Percentiles rank a stretch among this genome's conserved stretches.
phyloP scores from a whole-genome alignment of 2,888 invertebrate genomes.

The Bembecia ichneumoniformis region DNA sequence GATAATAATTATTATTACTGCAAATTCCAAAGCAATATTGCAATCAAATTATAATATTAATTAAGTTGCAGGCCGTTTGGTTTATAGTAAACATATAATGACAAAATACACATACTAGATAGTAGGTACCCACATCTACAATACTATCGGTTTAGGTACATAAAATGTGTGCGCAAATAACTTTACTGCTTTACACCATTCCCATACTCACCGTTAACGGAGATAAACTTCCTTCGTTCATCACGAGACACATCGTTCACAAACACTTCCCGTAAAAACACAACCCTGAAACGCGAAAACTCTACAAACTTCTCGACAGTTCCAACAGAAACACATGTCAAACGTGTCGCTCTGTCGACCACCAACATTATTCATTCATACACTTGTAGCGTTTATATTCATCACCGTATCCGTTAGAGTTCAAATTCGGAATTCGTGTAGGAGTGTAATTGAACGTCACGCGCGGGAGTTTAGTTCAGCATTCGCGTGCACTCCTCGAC shows the following conservation, averaged over 20 bases:
- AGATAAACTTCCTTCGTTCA: constrained; percentile 44
- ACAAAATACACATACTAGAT: no score
- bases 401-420: constrained; percentile 31
- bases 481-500: constrained; percentile 37
- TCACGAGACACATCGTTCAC: constrained; percentile 48
- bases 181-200: not conserved
- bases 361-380: constrained; percentile 28
- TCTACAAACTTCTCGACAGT: constrained; percentile 19
- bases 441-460: constrained; percentile 36
- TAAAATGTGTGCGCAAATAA: no score
- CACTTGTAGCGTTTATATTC: constrained; percentile 31
- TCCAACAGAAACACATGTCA: constrained; percentile 1
- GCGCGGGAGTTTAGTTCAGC: constrained; percentile 11
- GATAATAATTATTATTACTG: no score
- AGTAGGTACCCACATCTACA: no score
- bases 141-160: no score
- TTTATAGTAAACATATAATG: no score
- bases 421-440: constrained; percentile 24
- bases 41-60: no score
- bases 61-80: no score
- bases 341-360: constrained; percentile 14
- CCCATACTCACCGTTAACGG: constrained; percentile 42
- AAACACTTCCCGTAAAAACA: constrained; percentile 26
- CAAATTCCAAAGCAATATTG: no score
- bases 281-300: constrained; percentile 17